Conservation (phyloP, 2,797 vertebrate genomes). For the Hylomyscus alleni region DNA sequence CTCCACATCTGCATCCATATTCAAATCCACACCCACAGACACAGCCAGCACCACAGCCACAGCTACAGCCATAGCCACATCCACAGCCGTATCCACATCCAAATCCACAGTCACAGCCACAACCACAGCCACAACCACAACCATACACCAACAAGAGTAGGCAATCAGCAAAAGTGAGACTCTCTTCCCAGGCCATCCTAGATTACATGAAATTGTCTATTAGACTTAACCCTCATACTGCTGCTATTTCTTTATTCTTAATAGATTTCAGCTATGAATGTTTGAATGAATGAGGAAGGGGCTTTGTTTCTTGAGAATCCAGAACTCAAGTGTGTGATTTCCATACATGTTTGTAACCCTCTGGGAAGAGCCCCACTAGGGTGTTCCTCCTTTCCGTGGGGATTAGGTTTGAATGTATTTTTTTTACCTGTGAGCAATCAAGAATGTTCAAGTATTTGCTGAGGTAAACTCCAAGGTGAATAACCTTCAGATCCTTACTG, state of each 20-base stretch:
- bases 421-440: background rate
- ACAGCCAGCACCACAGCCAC: too few species aligned
- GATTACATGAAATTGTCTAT: background rate
- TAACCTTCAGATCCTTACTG: background rate
- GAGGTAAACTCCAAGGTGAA: conserved; percentile 45
- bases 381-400: background rate
- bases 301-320: conserved; percentile 11
- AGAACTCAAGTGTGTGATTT: background rate
- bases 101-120: background rate
- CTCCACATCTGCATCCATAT: too few species aligned
- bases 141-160: background rate
- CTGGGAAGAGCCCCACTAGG: background rate
- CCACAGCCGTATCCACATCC: too few species aligned
- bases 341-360: background rate
- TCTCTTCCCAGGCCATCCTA: background rate
- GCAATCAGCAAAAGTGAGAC: background rate
- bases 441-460: conserved; percentile 42
- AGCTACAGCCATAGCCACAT: too few species aligned
- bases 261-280: background rate
- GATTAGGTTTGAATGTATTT: conserved; percentile 41
- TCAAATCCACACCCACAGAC: too few species aligned
- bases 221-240: background rate
- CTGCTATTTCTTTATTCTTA: background rate
- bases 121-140: too few species aligned
- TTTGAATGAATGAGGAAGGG: background rate